Conservation (phyloP, 2,888 invertebrate genomes). For the Xanthostigma xanthostigma region DNA sequence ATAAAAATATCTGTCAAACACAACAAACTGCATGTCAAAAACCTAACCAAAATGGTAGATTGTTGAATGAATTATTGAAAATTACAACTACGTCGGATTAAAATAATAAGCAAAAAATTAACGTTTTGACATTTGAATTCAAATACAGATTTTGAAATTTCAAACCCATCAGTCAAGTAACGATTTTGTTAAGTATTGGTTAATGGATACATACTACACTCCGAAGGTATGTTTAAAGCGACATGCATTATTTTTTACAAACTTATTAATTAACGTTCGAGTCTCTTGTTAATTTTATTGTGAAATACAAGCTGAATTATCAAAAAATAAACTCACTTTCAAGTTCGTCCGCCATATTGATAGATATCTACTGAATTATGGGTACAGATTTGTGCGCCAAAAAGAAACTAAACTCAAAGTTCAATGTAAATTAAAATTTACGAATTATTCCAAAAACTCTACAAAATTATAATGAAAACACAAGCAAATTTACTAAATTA, state of each 20-base stretch:
- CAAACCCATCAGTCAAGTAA: background rate
- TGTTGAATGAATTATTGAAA: background rate
- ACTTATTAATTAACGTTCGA: too few species aligned
- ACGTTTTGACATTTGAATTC: conserved; percentile 5
- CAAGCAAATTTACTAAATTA: too few species aligned
- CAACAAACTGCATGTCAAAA: background rate
- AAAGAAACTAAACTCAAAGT: conserved; percentile 3
- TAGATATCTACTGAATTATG: conserved; percentile 29
- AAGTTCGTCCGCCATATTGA: conserved; percentile 70
- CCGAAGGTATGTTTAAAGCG: too few species aligned
- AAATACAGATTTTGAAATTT: conserved; percentile 2
- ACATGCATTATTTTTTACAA: too few species aligned
- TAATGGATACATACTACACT: too few species aligned
- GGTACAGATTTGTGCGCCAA: conserved; percentile 17
- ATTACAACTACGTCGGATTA: background rate
- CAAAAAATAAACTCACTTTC: conserved; percentile 53
- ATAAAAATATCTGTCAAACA: background rate
- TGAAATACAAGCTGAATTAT: conserved; percentile 6
- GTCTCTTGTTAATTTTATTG: too few species aligned
- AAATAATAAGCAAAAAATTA: background rate
- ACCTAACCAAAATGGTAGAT: background rate
- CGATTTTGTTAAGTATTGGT: too few species aligned
- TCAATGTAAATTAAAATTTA: too few species aligned
- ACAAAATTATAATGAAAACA: too few species aligned
- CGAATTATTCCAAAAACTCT: too few species aligned